Conservation (phyloP, 2,113 vertebrate species). For the Cheirogaleus medius region DNA sequence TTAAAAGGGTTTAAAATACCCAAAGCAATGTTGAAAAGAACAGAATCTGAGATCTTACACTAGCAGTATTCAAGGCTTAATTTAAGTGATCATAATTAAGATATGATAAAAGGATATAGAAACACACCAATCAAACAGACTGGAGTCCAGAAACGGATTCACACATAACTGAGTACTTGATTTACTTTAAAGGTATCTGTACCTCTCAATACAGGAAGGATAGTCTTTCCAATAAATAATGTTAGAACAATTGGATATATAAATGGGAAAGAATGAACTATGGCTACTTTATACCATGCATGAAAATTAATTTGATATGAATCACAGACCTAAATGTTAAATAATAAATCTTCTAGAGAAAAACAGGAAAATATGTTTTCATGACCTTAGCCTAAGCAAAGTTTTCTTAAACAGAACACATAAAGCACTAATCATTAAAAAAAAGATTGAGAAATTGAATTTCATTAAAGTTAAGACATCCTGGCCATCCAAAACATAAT, state of each 20-base stretch:
- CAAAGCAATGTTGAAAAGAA: neutral
- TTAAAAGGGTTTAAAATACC: neutral
- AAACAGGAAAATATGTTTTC: neutral
- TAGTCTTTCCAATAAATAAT: conserved; percentile 2
- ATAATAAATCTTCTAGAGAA: conserved; percentile 36
- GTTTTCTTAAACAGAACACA: neutral
- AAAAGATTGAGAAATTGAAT: neutral
- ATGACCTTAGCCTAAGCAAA: neutral
- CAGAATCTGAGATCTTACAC: neutral
- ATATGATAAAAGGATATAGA: neutral
- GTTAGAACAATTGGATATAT: neutral
- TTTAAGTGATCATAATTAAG: neutral
- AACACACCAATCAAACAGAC: neutral
- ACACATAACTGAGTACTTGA: neutral
- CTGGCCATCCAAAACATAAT: neutral
- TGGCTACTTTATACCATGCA: neutral
- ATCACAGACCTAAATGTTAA: conserved; percentile 35
- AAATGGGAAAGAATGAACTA: conserved; percentile 32
- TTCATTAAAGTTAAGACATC: conserved; percentile 39
- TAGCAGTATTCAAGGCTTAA: neutral
- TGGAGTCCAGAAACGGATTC: neutral
- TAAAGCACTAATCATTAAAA: neutral
- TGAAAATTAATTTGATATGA: conserved; percentile 54
- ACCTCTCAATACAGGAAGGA: neutral
- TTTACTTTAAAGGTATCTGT: neutral